Evolutionary conservation across 64 coral and sea anemone species (phyloP).

Genomic region (Orbicella faveolata): DNA sequence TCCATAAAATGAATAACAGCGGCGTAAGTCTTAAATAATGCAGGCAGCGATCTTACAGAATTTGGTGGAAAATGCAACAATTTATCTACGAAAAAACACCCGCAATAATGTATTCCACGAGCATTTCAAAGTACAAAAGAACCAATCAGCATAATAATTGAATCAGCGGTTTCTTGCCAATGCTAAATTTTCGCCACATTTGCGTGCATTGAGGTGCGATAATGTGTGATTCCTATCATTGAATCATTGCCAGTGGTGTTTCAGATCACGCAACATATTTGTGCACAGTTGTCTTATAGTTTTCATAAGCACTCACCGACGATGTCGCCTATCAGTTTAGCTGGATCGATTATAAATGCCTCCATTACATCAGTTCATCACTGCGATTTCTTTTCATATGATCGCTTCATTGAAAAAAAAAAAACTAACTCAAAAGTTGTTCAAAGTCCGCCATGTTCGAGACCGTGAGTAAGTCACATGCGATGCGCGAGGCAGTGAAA

Average conservation of each 20-base stretch:
- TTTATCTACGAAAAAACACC: too few species aligned
- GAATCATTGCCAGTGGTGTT: not conserved
- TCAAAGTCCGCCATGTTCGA: slow-evolving; percentile 15
- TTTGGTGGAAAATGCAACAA: too few species aligned
- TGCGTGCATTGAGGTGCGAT: not conserved
- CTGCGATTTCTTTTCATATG: not conserved
- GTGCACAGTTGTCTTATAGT: not conserved
- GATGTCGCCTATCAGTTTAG: slow-evolving; percentile 30
- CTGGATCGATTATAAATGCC: slow-evolving; percentile 41
- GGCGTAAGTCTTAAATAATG: too few species aligned
- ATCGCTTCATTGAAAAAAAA: not conserved
- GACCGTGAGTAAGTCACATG: not conserved
- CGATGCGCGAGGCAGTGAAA: not conserved
- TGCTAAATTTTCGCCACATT: not conserved
- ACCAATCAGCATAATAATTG: not conserved
- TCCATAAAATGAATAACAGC: too few species aligned
- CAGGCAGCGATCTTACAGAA: too few species aligned
- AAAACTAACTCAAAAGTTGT: not conserved
- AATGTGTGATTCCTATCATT: not conserved
- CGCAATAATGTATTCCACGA: too few species aligned
- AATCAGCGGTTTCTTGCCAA: not conserved
- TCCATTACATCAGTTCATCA: not conserved
- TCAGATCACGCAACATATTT: not conserved
- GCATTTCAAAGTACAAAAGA: too few species aligned
- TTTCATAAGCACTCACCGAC: not conserved